A percentile compares a stretch with the other conserved stretches of the same genome.
Conservation (phyloP, 2,113 vertebrate genomes). For the Platanista minor region DNA sequence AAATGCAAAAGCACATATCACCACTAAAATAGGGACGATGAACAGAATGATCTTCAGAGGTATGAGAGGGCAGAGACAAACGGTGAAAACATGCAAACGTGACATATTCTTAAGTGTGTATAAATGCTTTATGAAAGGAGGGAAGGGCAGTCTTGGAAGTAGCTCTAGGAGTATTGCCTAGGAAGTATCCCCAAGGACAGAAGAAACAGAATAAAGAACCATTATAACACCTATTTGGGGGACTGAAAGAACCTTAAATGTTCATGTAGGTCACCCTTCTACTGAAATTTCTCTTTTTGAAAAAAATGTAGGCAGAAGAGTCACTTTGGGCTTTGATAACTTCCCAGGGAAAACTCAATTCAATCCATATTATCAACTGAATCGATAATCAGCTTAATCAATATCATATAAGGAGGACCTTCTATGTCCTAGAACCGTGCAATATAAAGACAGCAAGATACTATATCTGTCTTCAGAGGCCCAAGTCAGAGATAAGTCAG, state of each 20-base stretch:
- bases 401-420: not conserved
- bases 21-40: not conserved
- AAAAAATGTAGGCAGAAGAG: not conserved
- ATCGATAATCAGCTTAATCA: not conserved
- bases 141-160: not conserved
- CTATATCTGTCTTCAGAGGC: not conserved
- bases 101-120: not conserved
- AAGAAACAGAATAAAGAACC: not conserved
- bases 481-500: not conserved
- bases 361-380: not conserved
- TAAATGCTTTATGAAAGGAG: not conserved
- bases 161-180: rapidly evolving
- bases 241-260: not conserved
- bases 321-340: not conserved
- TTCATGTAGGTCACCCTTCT: not conserved
- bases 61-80: not conserved
- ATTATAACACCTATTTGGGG: not conserved
- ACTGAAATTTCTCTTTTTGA: not conserved
- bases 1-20: not conserved
- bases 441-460: not conserved
- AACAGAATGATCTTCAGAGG: not conserved
- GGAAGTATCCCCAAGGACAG: not conserved
- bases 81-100: rapidly evolving
- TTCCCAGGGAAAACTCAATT: not conserved
- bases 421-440: not conserved